Base-by-base conservation (phyloP, 64 coral and sea anemone genomes). In the Orbicella faveolata region DNA sequence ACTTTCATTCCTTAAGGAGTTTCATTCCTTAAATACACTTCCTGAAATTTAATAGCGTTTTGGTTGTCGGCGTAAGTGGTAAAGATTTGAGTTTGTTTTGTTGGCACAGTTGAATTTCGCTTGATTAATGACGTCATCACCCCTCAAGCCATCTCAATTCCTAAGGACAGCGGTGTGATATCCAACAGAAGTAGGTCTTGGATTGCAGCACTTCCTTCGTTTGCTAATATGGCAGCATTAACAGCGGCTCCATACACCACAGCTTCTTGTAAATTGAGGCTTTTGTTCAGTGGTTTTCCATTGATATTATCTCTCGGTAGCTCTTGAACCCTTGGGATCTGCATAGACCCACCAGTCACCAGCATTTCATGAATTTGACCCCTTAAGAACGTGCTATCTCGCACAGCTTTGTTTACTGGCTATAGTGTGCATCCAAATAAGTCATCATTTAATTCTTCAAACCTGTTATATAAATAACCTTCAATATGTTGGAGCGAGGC, bases 61-160 rank as follows among this genome's bases (percentile, higher is more conserved):
- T 90, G 88, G 61, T 90, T 90, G 68, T 90, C 88, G 17, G 76
- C 66, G 41, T 79, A 79, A 15, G 88, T 90, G 1, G 88, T 81
- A 44, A 90, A 90, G 6, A 18, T 80, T 67, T 90, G 33, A 36
- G 36, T 90, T 25, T 36, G 16, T 5, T 90, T 90, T 76, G 88
- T 83, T 52, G 88, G 88, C 25, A 90, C 82, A 5, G 59, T 79
- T 8, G 88, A 70, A 17, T 90, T 90, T 2, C 79, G 76, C 30
- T 73, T 70, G 15, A 90, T 75, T 54, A 90, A 41, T 51, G 21
- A 37, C 33, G 77, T 90, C 88, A 90, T 90, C 8, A 90, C 78
- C 2, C 88, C 78, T n/a, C 88, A 63, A 70, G 65, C 37, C 13
- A 77, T 90, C 36, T 90, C 88, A 25, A 90, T 39, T 68, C 88